A percentile compares a stretch with the other conserved stretches of the same genome.
phyloP scores from a whole-genome alignment of 2,113 vertebrate species.

The Pleuronectes platessa region DNA sequence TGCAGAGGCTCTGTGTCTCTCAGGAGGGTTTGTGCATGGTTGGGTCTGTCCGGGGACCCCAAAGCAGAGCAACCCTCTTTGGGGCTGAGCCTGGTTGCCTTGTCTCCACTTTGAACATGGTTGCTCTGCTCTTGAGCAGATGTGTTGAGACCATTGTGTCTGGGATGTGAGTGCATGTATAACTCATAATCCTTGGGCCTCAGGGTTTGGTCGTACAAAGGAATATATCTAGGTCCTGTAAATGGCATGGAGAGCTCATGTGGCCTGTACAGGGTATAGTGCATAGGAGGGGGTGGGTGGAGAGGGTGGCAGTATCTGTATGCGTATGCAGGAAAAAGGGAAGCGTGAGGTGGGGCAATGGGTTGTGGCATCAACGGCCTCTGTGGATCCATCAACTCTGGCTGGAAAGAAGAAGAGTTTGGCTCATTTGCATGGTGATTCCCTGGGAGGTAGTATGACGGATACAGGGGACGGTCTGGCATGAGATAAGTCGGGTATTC shows the following conservation, averaged over 20 bases:
- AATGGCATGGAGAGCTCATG: conserved; percentile 72
- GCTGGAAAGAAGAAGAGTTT: conserved; percentile 66
- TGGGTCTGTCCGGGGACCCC: conserved; percentile 93
- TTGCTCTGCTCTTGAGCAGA: conserved; percentile 54
- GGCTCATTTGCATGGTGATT: conserved; percentile 70
- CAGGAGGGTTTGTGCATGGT: conserved; percentile 87
- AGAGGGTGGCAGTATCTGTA: conserved; percentile 87
- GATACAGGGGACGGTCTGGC: conserved; percentile 82
- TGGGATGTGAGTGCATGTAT: conserved; percentile 80
- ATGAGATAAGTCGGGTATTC: conserved; percentile 89
- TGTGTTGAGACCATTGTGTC: conserved; percentile 75
- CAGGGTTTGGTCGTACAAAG: conserved; percentile 77
- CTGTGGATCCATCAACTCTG: conserved; percentile 85
- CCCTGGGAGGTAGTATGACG: conserved; percentile 84
- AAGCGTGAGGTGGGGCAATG: conserved; percentile 77
- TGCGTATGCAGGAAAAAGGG: conserved; percentile 82
- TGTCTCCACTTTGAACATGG: conserved; percentile 76
- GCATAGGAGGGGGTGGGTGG: conserved; percentile 81
- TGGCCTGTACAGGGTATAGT: conserved; percentile 87
- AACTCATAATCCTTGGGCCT: conserved; percentile 73
- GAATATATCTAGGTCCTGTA: conserved; percentile 65
- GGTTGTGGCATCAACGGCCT: conserved; percentile 87
- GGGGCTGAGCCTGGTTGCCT: conserved; percentile 89
- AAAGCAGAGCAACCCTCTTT: conserved; percentile 89
- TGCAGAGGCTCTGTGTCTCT: conserved; percentile 75